A percentile compares a stretch with the other conserved stretches of the same genome.
Conservation (phyloP, 2,113 vertebrate genomes). For the Scopus umbretta region DNA sequence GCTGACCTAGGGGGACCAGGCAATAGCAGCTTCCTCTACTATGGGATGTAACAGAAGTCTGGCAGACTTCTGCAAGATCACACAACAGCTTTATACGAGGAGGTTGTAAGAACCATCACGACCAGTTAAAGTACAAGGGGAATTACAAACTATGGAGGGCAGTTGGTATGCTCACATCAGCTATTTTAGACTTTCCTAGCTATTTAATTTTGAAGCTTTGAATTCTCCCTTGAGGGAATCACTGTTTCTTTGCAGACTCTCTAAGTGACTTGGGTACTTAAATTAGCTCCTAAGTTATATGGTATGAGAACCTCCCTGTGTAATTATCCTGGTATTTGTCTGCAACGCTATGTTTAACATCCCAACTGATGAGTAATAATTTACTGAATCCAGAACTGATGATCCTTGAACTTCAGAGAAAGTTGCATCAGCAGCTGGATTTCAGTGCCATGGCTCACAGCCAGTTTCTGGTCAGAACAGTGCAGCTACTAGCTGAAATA, state of each 20-base stretch:
- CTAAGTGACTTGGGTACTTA: not conserved
- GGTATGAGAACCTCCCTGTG: not conserved
- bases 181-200: not conserved
- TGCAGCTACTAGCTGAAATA: not conserved
- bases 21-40: not conserved
- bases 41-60: not conserved
- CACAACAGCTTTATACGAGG: not conserved
- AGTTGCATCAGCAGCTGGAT: not conserved
- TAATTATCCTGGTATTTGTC: constrained; percentile 7
- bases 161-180: not conserved
- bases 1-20: not conserved
- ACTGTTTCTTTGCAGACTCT: not conserved
- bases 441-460: not conserved
- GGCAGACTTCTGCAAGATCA: not conserved
- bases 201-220: not conserved
- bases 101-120: not conserved
- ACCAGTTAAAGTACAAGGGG: not conserved
- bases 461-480: not conserved
- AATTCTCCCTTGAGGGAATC: not conserved
- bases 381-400: not conserved
- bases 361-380: not conserved
- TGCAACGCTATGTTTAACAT: not conserved
- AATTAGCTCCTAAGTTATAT: not conserved
- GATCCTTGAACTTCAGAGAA: not conserved
- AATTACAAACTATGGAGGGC: not conserved